Evolutionary conservation across 2,888 invertebrate genomes (phyloP), one percentile per base, ranked within the genome.

Genomic region (Iphiclides podalirius): DNA sequence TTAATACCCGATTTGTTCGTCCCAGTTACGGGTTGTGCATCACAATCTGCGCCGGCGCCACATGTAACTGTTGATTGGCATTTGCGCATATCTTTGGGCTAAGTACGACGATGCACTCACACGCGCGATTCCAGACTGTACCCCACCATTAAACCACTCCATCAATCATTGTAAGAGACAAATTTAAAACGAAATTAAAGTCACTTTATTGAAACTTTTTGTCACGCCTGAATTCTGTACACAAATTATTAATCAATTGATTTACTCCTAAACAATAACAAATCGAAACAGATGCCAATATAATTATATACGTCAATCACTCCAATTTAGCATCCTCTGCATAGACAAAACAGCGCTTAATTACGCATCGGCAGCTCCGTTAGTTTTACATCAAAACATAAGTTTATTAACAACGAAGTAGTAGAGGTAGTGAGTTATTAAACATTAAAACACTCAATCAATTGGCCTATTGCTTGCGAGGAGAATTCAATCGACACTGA

Each of bases 1-100:
- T 87, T 85, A 86, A 80, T 79, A 78, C 76, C 72, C 76, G 76
- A 81, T 81, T 79, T 70, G 79, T 75, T 67, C 76, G 86, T 84
- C 78, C 85, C 75, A 80, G 75, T 74, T 84, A 85, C 87, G 78
- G 73, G 75, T 57, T 66, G 73, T 71, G 87, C 86, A 85, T 87
- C 72, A 68, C 78, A 85, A 86, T 70, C 72, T 72, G 66, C 70
- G 61, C 54, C 72, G 88, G 87, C 87, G 88, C 88, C 88, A 67
- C 53, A 58, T 61, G 75, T 87, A 87, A 88, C 88, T 88, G 87
- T 88, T 73, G 75, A 68, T 64, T 71, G 74, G 74, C 75, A 75
- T 82, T 83, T 76, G 76, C 65, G 70, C 72, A 77, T 71, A 62
- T 57, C 55, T 57, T 59, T 59, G 53, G 51, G 49, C 53, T 55